Percentiles rank a stretch among this genome's conserved stretches.
Evolutionary conservation across 2,888 invertebrate species (phyloP).

Genomic region (Agonopterix arenella): DNA sequence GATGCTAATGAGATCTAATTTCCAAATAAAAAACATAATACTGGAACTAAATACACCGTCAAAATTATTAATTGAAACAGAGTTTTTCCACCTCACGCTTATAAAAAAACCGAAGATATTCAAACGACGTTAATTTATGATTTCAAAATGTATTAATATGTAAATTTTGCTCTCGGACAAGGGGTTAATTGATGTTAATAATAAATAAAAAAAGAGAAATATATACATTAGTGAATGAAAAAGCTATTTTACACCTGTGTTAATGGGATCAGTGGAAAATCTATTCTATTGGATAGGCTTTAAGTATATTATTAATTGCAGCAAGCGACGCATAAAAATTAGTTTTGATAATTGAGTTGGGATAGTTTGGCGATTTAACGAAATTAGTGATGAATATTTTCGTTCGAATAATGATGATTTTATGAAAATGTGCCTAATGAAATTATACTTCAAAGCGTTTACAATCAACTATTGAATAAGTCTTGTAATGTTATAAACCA

Average conservation of each 20-base stretch:
- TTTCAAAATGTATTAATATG: conserved; percentile 54
- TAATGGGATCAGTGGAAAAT: conserved; percentile 37
- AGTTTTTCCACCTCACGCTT: conserved; percentile 34
- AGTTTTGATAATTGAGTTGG: conserved; percentile 30
- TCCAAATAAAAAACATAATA: conserved; percentile 7
- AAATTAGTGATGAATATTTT: conserved; percentile 6
- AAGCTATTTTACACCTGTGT: conserved; percentile 44
- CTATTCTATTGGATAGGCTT: conserved; percentile 42
- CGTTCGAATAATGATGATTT: neutral
- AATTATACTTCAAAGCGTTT: too few species aligned
- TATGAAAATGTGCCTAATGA: too few species aligned
- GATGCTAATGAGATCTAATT: neutral
- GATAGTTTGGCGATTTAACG: conserved; percentile 29
- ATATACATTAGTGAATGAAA: conserved; percentile 27
- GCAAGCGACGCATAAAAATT: neutral
- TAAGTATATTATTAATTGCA: conserved; percentile 22
- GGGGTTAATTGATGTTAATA: conserved; percentile 60
- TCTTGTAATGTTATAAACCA: too few species aligned
- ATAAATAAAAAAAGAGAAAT: conserved; percentile 48
- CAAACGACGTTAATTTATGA: conserved; percentile 47
- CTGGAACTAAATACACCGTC: conserved; percentile 19
- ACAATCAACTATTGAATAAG: too few species aligned
- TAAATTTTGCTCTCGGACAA: conserved; percentile 43
- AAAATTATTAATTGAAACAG: conserved; percentile 49
- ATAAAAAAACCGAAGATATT: conserved; percentile 17